Base-by-base conservation (phyloP, 1,140 invertebrate species). In the Lethrus apterus region DNA sequence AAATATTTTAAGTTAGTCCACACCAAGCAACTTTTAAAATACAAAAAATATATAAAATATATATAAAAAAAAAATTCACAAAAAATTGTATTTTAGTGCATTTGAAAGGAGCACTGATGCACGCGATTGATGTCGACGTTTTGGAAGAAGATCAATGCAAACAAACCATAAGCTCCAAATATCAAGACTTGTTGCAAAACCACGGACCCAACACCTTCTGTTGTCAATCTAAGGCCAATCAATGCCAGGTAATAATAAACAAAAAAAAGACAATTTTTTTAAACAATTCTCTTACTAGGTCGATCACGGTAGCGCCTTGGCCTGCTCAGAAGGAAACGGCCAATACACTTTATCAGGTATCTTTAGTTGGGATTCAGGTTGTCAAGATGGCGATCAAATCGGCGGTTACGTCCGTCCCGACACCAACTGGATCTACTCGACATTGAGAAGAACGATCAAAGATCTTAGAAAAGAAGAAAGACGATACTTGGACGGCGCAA, bases 281-380 rank as follows among this genome's bases (percentile, higher is more conserved):
- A 21, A 9, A 41, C 44, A 14, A 58, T 59, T 65, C 15, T 68
- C n/a, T n/a, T n/a, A n/a, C n/a, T n/a, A 85, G 73, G 82, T 86
- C 2, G 85, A 89, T 60, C 72, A 79, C 29, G 86, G 86, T 14
- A 82, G 83, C 52, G 84, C 86, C 2, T 64, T 89, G 10, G 85
- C 83, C 9, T 89, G 86, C 59, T 76, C 79, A 4, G 75, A 72
- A n/a, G 77, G 78, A 9, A 73, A 83, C 40, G 79, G 77, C 3
- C 70, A 68, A 48, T 85, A 81, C 50, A 77, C 79, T 9, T 68
- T 89, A n/a, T 70, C 76, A 51, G 86, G 85, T 35, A 70, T 88
- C 52, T 86, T 81, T 64, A 81, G 78, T 26, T 83, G 79, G 70
- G 85, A 87, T 48, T 79, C 80, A 10, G 82, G 80, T 62, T 67